phyloP scores from a whole-genome alignment of 1,140 invertebrate genomes.

The Contarinia nasturtii region DNA sequence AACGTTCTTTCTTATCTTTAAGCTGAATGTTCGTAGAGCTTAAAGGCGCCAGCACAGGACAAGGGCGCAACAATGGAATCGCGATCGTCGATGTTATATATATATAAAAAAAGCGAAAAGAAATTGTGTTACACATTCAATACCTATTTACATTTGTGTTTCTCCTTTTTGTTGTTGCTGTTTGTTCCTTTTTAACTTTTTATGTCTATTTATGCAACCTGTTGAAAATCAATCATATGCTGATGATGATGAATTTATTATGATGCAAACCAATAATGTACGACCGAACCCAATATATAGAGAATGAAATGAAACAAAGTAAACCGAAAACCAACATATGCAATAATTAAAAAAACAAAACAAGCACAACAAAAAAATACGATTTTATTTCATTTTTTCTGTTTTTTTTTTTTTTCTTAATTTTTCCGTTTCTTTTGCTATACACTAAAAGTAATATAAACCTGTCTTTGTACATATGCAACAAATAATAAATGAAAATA shows the following conservation, averaged over 20 bases:
- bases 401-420: background rate
- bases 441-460: background rate
- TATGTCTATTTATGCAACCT: background rate
- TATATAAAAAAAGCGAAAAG: background rate
- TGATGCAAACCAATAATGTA: background rate
- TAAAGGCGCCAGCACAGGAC: too few relatives aligned
- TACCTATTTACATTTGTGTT: background rate
- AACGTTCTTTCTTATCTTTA: too few relatives aligned
- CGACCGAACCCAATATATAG: too few relatives aligned
- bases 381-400: too few relatives aligned
- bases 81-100: background rate
- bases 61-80: too few relatives aligned
- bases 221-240: background rate
- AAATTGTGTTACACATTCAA: background rate
- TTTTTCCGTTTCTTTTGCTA: too few relatives aligned
- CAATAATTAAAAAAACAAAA: too few relatives aligned
- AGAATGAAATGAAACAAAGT: too few relatives aligned
- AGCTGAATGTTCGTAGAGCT: too few relatives aligned
- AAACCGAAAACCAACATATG: too few relatives aligned
- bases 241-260: background rate
- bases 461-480: background rate
- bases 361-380: too few relatives aligned
- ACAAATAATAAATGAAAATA: background rate
- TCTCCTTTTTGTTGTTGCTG: background rate
- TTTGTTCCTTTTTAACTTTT: background rate